phyloP scores from a whole-genome alignment of 2,888 invertebrate species.

The Chrysodeixis includens region DNA sequence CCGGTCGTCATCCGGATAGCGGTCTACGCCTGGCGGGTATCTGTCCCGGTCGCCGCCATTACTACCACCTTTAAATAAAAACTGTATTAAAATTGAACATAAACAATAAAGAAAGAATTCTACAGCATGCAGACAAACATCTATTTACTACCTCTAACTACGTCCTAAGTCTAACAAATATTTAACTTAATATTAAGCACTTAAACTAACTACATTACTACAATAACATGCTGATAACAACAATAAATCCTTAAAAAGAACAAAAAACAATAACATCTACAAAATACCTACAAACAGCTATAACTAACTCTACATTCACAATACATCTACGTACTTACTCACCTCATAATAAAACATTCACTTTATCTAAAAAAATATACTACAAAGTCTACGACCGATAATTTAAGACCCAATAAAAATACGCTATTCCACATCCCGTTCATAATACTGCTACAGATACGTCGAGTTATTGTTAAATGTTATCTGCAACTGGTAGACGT shows the following conservation, averaged over 20 bases:
- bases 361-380: slow-evolving; percentile 10
- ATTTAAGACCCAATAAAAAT: slow-evolving; percentile 6
- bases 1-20: slow-evolving; percentile 86
- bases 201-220: slow-evolving; percentile 34
- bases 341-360: slow-evolving; percentile 6
- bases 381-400: slow-evolving; percentile 24
- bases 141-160: slow-evolving; percentile 45
- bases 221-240: slow-evolving; percentile 30
- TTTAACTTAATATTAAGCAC: background rate
- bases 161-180: slow-evolving; percentile 17
- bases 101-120: background rate
- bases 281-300: slow-evolving; percentile 11
- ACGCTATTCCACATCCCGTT: slow-evolving; percentile 14
- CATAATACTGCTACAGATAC: slow-evolving; percentile 13
- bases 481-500: slow-evolving; percentile 9
- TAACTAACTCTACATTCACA: slow-evolving; percentile 11
- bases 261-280: slow-evolving; percentile 12
- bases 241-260: slow-evolving; percentile 14
- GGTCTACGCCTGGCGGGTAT: slow-evolving; percentile 84
- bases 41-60: slow-evolving; percentile 77
- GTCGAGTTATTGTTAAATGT: slow-evolving; percentile 53
- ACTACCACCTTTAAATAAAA: slow-evolving; percentile 81
- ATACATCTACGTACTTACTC: slow-evolving; percentile 16
- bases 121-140: slow-evolving; percentile 38
- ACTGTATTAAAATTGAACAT: slow-evolving; percentile 30